Evolutionary conservation across 2,113 vertebrate species (phyloP).

Genomic region (Lepus timidus): DNA sequence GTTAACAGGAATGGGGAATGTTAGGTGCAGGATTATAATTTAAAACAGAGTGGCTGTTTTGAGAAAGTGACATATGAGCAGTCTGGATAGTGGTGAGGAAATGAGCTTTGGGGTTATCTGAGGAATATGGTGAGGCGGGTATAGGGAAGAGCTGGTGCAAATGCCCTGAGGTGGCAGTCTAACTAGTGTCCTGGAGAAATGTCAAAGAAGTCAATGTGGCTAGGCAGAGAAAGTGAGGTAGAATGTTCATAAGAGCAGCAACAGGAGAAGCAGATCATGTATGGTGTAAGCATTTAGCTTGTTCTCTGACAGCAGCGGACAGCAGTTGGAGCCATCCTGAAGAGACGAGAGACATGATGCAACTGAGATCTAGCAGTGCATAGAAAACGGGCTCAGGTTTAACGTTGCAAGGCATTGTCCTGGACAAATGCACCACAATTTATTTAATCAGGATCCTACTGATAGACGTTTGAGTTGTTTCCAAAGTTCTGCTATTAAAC

Average conservation of each 20-base stretch:
- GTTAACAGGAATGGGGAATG: not conserved
- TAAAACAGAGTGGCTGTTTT: not conserved
- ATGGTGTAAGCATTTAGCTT: not conserved
- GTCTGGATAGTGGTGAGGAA: not conserved
- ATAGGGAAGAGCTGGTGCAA: not conserved
- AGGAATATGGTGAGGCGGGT: not conserved
- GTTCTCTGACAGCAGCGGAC: not conserved
- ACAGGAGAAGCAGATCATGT: fast-evolving
- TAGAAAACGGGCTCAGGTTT: not conserved
- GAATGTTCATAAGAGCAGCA: not conserved
- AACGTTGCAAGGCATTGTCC: not conserved
- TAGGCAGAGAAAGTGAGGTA: not conserved
- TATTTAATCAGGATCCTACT: not conserved
- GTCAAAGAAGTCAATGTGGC: not conserved
- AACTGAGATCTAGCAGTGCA: not conserved
- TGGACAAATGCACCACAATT: not conserved
- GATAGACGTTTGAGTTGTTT: slow-evolving; percentile 6
- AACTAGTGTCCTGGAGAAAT: not conserved
- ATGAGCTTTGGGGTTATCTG: not conserved
- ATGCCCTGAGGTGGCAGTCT: not conserved
- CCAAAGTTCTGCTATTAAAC: not conserved
- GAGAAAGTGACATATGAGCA: not conserved
- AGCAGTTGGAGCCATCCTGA: not conserved
- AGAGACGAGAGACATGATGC: not conserved
- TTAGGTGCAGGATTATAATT: not conserved